phyloP scores from a whole-genome alignment of 2,888 invertebrate species.

The Gonocerus acuteangulatus region DNA sequence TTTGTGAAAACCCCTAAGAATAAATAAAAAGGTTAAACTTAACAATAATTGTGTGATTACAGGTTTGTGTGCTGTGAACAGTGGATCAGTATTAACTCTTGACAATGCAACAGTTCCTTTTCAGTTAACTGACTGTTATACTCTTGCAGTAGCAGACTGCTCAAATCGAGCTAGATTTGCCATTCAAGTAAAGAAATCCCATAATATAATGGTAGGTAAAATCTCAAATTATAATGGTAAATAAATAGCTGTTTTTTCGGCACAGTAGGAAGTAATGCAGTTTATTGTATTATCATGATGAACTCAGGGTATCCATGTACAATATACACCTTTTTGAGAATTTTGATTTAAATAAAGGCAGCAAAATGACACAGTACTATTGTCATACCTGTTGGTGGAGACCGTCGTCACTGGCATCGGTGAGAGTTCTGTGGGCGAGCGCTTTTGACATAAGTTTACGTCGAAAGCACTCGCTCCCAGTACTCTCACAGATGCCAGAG shows the following conservation, averaged over 20 bases:
- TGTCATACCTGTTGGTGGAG: no score
- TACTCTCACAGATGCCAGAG: no score
- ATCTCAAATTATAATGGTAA: no score
- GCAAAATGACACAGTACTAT: no score
- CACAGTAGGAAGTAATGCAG: not conserved
- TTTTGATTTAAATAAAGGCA: no score
- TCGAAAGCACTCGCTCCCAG: no score
- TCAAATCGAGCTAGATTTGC: conserved; percentile 39
- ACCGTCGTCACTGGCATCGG: no score
- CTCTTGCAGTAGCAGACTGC: conserved; percentile 40
- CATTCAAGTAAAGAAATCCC: conserved; percentile 38
- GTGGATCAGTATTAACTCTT: conserved; percentile 37
- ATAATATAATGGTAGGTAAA: conserved; percentile 37
- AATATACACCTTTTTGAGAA: no score
- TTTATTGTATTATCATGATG: no score
- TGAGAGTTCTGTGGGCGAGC: no score
- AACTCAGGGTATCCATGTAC: not conserved
- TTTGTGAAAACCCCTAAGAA: not conserved
- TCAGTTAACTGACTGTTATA: conserved; percentile 37
- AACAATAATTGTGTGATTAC: conserved; percentile 3
- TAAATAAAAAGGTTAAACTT: not conserved
- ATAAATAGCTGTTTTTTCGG: no score
- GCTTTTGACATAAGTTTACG: no score
- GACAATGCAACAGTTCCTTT: conserved; percentile 38
- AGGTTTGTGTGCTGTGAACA: conserved; percentile 40